Conservation (phyloP, 2,797 vertebrate genomes). For the Danio albolineatus region DNA sequence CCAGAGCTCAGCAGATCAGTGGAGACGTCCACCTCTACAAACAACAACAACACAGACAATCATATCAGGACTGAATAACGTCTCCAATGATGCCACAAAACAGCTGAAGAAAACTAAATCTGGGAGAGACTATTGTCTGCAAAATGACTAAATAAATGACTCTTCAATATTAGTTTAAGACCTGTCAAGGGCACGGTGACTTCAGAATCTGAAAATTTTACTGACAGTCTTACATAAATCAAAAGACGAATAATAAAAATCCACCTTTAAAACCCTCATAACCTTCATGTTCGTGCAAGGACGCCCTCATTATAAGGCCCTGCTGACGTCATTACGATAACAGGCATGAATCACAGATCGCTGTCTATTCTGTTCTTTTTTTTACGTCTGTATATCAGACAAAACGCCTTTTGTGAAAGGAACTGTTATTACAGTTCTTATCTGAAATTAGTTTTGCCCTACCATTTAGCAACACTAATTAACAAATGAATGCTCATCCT, state of each 20-base stretch:
- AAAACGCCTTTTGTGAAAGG: conserved; percentile 19
- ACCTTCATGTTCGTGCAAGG: conserved; percentile 44
- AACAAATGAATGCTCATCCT: conserved; percentile 23
- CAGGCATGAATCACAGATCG: conserved; percentile 38
- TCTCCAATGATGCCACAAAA: background rate
- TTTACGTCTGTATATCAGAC: conserved; percentile 9
- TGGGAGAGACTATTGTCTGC: background rate
- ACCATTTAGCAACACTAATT: conserved; percentile 15
- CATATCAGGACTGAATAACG: background rate
- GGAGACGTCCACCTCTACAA: conserved; percentile 76
- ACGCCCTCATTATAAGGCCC: conserved; percentile 38
- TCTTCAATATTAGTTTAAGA: background rate
- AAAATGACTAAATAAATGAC: background rate
- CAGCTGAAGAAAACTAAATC: background rate
- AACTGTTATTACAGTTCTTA: conserved; percentile 43
- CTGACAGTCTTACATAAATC: background rate
- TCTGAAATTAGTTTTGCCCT: conserved; percentile 34
- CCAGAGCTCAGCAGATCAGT: conserved; percentile 76
- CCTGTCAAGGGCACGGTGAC: background rate
- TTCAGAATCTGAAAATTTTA: background rate
- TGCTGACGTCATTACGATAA: conserved; percentile 30
- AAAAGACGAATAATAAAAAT: background rate
- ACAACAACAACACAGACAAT: conserved; percentile 33
- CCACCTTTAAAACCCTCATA: conserved; percentile 17
- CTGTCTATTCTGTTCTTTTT: conserved; percentile 7